Conservation (phyloP, 2,797 vertebrate genomes). For the Chelidonichthys spinosus region DNA sequence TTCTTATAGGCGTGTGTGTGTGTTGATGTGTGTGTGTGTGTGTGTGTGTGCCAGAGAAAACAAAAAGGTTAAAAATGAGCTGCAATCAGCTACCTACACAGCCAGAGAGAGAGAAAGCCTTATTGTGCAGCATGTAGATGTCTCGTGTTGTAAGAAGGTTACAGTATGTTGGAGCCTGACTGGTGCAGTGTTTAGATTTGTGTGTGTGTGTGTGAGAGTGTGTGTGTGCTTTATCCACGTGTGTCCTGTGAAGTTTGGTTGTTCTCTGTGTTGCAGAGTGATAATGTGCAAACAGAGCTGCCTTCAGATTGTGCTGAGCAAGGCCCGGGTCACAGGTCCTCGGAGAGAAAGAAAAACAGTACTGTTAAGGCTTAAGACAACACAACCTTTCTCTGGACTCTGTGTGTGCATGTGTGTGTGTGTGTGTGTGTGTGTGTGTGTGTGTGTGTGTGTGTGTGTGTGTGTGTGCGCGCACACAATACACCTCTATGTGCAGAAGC, state of each 20-base stretch:
- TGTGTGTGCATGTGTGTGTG: constrained; percentile 25
- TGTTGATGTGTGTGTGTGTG: neutral
- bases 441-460: neutral
- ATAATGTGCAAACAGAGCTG: constrained; percentile 63
- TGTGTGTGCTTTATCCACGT: too few relatives aligned
- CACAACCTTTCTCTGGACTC: constrained; percentile 63
- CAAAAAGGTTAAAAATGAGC: constrained; percentile 44
- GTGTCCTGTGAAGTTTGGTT: neutral
- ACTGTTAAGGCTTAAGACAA: constrained; percentile 70
- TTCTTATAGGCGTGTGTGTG: neutral
- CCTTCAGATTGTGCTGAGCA: constrained; percentile 56
- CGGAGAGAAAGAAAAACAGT: constrained; percentile 69
- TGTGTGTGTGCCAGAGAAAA: constrained; percentile 52
- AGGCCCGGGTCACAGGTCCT: constrained; percentile 61
- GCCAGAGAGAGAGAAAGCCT: constrained; percentile 39
- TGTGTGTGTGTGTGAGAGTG: too few relatives aligned
- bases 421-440: neutral
- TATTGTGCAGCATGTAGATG: constrained; percentile 46
- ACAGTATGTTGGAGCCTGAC: constrained; percentile 23
- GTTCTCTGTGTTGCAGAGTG: constrained; percentile 41
- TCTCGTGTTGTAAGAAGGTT: constrained; percentile 19
- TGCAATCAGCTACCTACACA: constrained; percentile 38
- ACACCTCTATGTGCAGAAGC: constrained; percentile 54
- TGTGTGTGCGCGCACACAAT: constrained; percentile 48
- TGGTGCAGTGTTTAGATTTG: constrained; percentile 52